Evolutionary conservation across 2,113 vertebrate genomes (phyloP).

Genomic region (Gavia stellata): DNA sequence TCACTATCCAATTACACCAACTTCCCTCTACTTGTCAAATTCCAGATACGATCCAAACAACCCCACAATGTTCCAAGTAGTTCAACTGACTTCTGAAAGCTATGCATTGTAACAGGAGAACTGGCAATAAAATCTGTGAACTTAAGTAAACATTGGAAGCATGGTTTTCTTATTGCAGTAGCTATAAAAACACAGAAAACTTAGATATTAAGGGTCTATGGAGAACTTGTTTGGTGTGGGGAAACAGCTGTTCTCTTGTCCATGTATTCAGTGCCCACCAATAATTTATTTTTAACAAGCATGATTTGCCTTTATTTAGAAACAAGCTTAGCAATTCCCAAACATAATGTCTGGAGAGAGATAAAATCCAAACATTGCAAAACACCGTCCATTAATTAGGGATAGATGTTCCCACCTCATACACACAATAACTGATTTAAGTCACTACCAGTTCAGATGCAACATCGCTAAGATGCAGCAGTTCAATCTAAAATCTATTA

Average conservation of each 20-base stretch:
- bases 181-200: neutral
- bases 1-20: fast-evolving
- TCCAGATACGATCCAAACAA: neutral
- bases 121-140: neutral
- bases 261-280: neutral
- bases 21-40: neutral
- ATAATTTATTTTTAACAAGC: constrained; percentile 31
- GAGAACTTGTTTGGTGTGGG: neutral
- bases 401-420: neutral
- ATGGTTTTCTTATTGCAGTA: neutral
- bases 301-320: neutral
- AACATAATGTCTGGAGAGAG: neutral
- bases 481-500: neutral
- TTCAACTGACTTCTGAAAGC: neutral
- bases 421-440: neutral
- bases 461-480: neutral
- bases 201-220: neutral
- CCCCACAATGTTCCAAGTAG: neutral
- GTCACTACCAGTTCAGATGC: neutral
- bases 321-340: neutral
- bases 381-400: neutral
- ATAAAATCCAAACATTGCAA: neutral
- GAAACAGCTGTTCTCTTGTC: constrained; percentile 5
- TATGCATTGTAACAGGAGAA: neutral
- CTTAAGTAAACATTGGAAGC: neutral